Base-by-base conservation (phyloP, 2,113 vertebrate species). In the Jacana jacana region DNA sequence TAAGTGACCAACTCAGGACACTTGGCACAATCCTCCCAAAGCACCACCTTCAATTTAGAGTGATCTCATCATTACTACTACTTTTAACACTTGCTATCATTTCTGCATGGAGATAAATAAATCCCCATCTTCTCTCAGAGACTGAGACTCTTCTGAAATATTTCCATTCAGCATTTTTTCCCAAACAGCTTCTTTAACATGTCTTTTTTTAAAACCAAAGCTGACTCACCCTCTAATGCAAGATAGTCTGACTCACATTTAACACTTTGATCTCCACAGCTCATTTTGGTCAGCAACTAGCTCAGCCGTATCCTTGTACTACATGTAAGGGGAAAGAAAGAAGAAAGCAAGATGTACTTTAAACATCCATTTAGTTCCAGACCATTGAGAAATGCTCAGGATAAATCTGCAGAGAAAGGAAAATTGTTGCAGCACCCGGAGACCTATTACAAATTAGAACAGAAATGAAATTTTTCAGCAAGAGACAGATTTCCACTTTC, bases 151-250 rank as follows among this genome's bases (percentile, higher is more conserved):
- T 94, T 86, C 75, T 78, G 87, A 95, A 96, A 91, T 90, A 81
- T 96, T 98, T 98, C 98, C 97, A 98, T 93, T 97, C 96, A 97
- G 97, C 95, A 92, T 39, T 95, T 97, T 97, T 97, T 97, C 96
- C 96, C 96, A 95, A 97, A 82, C 95, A 89, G 91, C 66, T 97
- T 89, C 82, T 93, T 91, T 86, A 91, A 71, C 70, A 88, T 11
- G 13, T 66, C 69, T 88, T 81, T 95, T 96, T 91, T 94, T 63
- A 89, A 91, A 94, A 68, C 84, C 44, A 86, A 85, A 95, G 96
- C 95, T 98, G 98, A 98, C 96, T 98, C 98, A 98, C 75, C 17
- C 17, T 11, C 94, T 94, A 72, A 91, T 93, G 93, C 91, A 95
- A 93, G 89, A 96, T 19, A 95, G 86, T 86, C 94, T 98, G 97